Percentiles rank a stretch among this genome's conserved stretches.
These are phyloP conservation scores for Zapus hudsonius DNA, from an alignment of 2,113 vertebrate species.

Conservation along the genomic window DNA sequence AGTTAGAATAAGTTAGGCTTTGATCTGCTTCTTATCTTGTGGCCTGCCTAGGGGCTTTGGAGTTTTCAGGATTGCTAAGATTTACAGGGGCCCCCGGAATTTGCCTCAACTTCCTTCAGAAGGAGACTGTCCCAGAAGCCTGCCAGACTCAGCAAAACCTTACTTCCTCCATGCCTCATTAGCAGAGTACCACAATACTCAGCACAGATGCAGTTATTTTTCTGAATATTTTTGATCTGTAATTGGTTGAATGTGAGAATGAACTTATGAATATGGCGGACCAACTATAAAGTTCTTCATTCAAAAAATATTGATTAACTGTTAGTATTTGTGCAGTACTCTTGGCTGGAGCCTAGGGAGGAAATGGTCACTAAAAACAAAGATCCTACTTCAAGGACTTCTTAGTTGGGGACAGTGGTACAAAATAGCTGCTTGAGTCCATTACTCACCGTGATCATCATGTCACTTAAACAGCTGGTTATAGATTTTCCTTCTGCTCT, in stretches of 20 bases:
- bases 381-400: neutral
- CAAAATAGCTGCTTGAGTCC: neutral
- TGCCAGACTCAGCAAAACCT: too few relatives aligned
- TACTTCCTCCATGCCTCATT: too few relatives aligned
- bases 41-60: too few relatives aligned
- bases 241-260: neutral
- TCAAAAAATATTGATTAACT: constrained; percentile 18
- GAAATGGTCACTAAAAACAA: constrained; percentile 28
- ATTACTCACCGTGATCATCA: neutral
- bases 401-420: neutral
- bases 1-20: too few relatives aligned
- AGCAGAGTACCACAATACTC: too few relatives aligned
- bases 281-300: neutral
- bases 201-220: neutral
- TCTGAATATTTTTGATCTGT: neutral
- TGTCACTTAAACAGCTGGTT: neutral
- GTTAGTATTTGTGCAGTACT: neutral
- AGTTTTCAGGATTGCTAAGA: too few relatives aligned
- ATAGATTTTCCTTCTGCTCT: neutral
- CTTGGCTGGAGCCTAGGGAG: neutral
- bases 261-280: neutral
- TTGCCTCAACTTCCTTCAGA: too few relatives aligned
- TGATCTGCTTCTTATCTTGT: too few relatives aligned
- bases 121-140: too few relatives aligned
- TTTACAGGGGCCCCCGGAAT: too few relatives aligned